phyloP scores from a whole-genome alignment of 1,140 invertebrate genomes.

The Mya arenaria region DNA sequence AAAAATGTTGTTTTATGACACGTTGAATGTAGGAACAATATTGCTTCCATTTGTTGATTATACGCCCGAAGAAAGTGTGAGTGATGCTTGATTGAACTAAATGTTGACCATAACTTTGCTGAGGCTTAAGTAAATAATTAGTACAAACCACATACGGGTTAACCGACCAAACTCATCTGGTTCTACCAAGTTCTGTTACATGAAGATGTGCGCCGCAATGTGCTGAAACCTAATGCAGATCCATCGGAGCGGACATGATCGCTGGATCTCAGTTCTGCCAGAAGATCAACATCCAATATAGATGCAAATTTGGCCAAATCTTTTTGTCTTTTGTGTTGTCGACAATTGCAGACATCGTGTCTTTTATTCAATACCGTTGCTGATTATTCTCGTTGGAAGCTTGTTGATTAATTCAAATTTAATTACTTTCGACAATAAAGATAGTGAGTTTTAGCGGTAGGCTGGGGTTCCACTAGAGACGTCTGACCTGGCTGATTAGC shows the following conservation, averaged over 20 bases:
- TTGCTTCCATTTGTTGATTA: too few relatives aligned
- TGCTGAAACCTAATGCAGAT: too few relatives aligned
- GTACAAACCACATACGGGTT: too few relatives aligned
- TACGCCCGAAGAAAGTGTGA: too few relatives aligned
- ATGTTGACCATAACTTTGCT: too few relatives aligned
- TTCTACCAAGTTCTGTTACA: too few relatives aligned
- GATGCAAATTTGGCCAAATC: conserved; percentile 53
- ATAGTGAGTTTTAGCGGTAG: conserved; percentile 9
- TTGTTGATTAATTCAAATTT: conserved; percentile 63
- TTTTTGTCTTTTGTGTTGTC: conserved; percentile 44
- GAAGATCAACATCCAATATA: conserved; percentile 54
- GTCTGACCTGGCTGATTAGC: conserved; percentile 8
- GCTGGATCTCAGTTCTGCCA: conserved; percentile 12
- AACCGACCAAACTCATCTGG: too few relatives aligned
- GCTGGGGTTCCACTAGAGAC: neutral
- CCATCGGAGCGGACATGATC: conserved; percentile 36
- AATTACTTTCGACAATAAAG: conserved; percentile 60
- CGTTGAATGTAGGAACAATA: too few relatives aligned
- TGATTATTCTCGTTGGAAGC: conserved; percentile 54
- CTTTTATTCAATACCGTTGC: conserved; percentile 56
- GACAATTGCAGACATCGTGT: conserved; percentile 52
- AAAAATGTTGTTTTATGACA: too few relatives aligned
- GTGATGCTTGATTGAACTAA: too few relatives aligned
- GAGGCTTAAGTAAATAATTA: too few relatives aligned
- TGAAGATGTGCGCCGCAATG: too few relatives aligned